A percentile compares a stretch with the other conserved stretches of the same genome.
phyloP scores from a whole-genome alignment of 2,888 invertebrate genomes.

The Pseudeuparius sepicola region DNA sequence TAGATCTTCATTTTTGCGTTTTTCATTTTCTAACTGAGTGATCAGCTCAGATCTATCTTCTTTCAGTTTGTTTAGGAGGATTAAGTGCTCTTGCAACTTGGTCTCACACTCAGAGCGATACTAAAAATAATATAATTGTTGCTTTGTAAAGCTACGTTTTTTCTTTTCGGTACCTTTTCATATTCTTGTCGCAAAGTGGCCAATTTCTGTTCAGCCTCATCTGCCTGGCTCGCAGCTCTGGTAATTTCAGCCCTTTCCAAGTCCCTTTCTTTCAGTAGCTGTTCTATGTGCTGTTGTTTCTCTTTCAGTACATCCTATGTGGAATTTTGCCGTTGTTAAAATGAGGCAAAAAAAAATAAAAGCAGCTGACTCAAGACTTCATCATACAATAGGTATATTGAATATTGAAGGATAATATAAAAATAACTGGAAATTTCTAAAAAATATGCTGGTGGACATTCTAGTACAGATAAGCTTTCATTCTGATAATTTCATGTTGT shows the following conservation, averaged over 20 bases:
- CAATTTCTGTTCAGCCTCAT: conserved; percentile 61
- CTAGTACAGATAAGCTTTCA: too few relatives aligned
- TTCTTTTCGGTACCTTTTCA: conserved; percentile 52
- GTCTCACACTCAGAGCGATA: conserved; percentile 46
- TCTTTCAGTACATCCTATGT: conserved; percentile 78
- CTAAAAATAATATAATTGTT: conserved; percentile 33
- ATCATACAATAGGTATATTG: too few relatives aligned
- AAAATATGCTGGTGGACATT: too few relatives aligned
- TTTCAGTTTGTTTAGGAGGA: conserved; percentile 44
- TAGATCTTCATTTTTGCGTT: conserved; percentile 77
- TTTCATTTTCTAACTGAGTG: conserved; percentile 64
- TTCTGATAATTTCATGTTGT: too few relatives aligned
- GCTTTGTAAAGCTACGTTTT: background rate
- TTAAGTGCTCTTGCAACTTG: conserved; percentile 48
- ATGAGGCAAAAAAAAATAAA: too few relatives aligned
- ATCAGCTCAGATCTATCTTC: conserved; percentile 47
- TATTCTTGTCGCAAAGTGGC: conserved; percentile 52
- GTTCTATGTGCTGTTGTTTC: conserved; percentile 90
- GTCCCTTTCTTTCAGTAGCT: conserved; percentile 83
- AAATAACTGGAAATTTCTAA: too few relatives aligned
- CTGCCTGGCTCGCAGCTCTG: conserved; percentile 69
- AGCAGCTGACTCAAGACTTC: too few relatives aligned
- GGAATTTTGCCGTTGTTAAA: too few relatives aligned
- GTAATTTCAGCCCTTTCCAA: conserved; percentile 83
- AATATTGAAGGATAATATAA: too few relatives aligned